phyloP scores from a whole-genome alignment of 2,888 invertebrate species.

The Luperina nickerlii region DNA sequence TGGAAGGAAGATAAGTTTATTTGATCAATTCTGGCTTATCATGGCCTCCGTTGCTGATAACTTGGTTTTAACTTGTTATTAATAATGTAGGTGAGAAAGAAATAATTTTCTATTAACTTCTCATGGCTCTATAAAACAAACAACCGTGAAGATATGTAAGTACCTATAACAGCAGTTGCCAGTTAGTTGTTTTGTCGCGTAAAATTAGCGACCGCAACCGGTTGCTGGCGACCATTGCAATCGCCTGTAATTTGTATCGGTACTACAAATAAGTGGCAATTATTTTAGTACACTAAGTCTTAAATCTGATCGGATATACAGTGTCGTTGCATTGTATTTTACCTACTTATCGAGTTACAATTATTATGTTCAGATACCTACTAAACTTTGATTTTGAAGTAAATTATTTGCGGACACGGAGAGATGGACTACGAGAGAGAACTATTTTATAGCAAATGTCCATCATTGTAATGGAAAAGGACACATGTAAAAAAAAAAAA shows the following conservation, averaged over 20 bases:
- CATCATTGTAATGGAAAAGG: not conserved
- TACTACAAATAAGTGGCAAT: constrained; percentile 48
- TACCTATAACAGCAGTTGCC: constrained; percentile 14
- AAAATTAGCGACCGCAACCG: constrained; percentile 44
- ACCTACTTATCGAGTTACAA: not conserved
- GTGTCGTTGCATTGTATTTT: not conserved
- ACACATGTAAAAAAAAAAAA: too few species aligned
- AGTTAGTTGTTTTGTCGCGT: constrained; percentile 19
- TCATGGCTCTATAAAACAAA: constrained; percentile 18
- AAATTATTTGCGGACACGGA: not conserved
- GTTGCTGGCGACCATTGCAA: constrained; percentile 26
- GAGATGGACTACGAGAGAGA: not conserved
- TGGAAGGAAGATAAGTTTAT: not conserved
- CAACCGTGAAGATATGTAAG: constrained; percentile 10
- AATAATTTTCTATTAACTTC: not conserved
- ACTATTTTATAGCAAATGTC: not conserved
- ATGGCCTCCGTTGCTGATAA: too few species aligned
- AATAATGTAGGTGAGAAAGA: not conserved
- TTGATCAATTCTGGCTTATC: not conserved
- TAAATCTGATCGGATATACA: constrained; percentile 24
- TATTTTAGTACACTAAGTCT: constrained; percentile 40
- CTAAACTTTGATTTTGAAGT: not conserved
- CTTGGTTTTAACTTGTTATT: not conserved
- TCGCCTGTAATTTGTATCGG: constrained; percentile 39
- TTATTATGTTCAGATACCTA: not conserved